phyloP scores from a whole-genome alignment of 2,888 invertebrate species.

The Cremastinae sp. region DNA sequence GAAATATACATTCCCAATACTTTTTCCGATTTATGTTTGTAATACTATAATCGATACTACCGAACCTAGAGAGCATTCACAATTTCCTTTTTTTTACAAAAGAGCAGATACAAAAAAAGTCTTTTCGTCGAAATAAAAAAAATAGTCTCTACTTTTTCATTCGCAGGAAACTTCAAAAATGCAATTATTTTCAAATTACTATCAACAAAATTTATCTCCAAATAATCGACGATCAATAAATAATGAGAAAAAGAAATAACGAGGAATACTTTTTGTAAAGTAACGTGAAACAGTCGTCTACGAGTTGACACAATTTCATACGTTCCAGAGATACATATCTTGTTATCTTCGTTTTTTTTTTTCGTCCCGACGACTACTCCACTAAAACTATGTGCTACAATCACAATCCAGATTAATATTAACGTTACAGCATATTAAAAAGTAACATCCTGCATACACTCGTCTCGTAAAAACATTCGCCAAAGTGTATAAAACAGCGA shows the following conservation, averaged over 20 bases:
- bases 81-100: no score
- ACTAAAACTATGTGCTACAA: conserved; percentile 63
- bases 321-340: conserved; percentile 28
- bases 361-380: conserved; percentile 50
- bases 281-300: conserved; percentile 27
- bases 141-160: no score
- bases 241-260: conserved; percentile 2
- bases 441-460: conserved; percentile 58
- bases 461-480: conserved; percentile 6
- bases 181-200: not conserved
- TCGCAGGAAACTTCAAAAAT: no score
- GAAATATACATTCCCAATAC: no score
- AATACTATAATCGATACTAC: no score
- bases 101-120: no score
- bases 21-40: no score
- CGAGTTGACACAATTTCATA: conserved; percentile 36
- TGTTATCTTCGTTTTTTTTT: conserved; percentile 4
- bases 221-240: not conserved
- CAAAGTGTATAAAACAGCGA: conserved; percentile 45
- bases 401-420: conserved; percentile 67
- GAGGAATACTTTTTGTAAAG: conserved; percentile 30
- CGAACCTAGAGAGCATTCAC: no score
- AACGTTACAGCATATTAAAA: conserved; percentile 60
- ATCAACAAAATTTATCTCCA: not conserved
- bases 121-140: no score